A percentile compares a stretch with the other conserved stretches of the same genome.
Conservation (phyloP, 1,140 invertebrate genomes). For the Panonychus citri region DNA sequence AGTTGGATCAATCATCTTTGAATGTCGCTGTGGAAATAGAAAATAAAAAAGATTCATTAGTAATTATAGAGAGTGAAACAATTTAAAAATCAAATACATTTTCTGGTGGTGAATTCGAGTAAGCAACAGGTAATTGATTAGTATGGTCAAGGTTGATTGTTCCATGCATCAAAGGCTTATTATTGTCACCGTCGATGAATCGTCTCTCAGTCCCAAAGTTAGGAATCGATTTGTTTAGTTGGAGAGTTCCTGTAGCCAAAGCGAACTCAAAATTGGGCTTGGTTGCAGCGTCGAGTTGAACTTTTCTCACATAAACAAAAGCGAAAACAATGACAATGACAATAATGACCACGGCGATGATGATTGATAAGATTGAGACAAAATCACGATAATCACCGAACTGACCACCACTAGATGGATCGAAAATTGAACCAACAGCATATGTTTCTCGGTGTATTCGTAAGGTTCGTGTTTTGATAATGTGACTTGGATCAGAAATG, state of each 20-base stretch:
- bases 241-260: background rate
- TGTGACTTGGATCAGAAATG: conserved; percentile 12
- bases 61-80: too few relatives aligned
- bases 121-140: too few relatives aligned
- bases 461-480: conserved; percentile 8
- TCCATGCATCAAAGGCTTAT: conserved; percentile 2
- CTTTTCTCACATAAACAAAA: conserved; percentile 1
- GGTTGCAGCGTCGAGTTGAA: background rate
- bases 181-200: conserved; percentile 8
- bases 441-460: background rate
- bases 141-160: background rate
- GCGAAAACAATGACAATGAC: background rate
- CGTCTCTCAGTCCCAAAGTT: conserved; percentile 4
- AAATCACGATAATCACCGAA: background rate
- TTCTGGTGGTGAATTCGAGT: too few relatives aligned
- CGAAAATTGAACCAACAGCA: background rate
- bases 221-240: background rate
- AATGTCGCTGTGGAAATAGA: too few relatives aligned
- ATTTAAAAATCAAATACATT: too few relatives aligned
- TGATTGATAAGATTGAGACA: background rate
- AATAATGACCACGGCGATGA: background rate
- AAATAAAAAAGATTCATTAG: too few relatives aligned
- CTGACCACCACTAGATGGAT: background rate
- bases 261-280: background rate
- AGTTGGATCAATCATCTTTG: too few relatives aligned